phyloP scores from a whole-genome alignment of 1,140 invertebrate species.

The Olivierus martensii region DNA sequence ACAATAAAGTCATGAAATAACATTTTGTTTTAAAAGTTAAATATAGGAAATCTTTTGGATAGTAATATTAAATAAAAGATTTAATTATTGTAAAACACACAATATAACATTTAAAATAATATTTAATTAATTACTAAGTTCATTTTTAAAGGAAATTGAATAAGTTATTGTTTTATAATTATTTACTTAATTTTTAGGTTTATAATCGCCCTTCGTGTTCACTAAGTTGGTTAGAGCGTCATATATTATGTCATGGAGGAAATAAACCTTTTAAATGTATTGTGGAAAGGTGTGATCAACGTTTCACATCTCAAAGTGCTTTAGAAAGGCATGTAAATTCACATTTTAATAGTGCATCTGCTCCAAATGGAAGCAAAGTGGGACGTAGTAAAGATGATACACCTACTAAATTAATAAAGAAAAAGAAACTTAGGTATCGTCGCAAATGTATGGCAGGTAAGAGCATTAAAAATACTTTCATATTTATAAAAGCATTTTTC shows the following conservation, averaged over 20 bases:
- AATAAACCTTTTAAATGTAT: constrained; percentile 87
- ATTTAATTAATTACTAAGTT: no score
- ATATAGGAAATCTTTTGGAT: no score
- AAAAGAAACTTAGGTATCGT: constrained; percentile 12
- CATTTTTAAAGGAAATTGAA: no score
- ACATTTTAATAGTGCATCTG: constrained; percentile 54
- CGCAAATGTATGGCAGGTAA: constrained; percentile 4
- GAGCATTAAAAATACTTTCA: no score
- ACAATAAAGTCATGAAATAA: no score
- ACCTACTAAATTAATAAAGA: constrained; percentile 4
- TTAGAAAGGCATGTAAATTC: constrained; percentile 85
- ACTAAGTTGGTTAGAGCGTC: constrained; percentile 78
- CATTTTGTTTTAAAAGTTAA: no score
- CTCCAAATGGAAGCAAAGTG: neutral
- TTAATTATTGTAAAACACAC: no score
- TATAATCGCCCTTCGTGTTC: constrained; percentile 80
- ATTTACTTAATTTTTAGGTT: no score
- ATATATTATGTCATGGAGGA: constrained; percentile 71
- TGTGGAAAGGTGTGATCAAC: constrained; percentile 75
- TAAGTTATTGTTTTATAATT: no score
- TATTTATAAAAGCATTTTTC: no score
- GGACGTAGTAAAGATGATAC: constrained; percentile 7
- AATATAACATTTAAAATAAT: no score
- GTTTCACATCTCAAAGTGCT: constrained; percentile 79
- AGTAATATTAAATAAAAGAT: no score